Evolutionary conservation across 2,888 invertebrate species (phyloP).

Genomic region (Eledone cirrhosa): DNA sequence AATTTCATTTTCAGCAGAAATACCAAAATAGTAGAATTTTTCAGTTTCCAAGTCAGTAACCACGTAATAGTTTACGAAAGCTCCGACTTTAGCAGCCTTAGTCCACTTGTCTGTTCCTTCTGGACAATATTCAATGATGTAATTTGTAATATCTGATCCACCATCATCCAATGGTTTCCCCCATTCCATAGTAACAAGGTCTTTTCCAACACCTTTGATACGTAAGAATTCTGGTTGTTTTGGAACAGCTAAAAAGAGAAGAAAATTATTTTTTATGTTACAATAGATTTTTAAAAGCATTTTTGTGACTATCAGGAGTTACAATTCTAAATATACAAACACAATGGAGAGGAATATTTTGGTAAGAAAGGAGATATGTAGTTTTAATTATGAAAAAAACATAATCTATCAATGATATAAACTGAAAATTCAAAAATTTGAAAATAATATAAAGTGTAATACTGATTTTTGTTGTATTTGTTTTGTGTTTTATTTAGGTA

Average conservation of each 20-base stretch:
- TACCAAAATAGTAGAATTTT: conserved; percentile 62
- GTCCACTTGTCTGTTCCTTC: conserved; percentile 52
- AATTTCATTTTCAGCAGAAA: conserved; percentile 65
- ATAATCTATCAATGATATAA: too few relatives aligned
- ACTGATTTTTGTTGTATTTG: too few relatives aligned
- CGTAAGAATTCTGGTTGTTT: conserved; percentile 50
- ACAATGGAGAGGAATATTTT: too few relatives aligned
- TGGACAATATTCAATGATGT: conserved; percentile 53
- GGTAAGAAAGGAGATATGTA: too few relatives aligned
- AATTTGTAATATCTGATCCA: conserved; percentile 55
- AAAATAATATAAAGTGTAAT: too few relatives aligned
- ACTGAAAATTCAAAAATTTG: too few relatives aligned
- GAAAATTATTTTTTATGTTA: not conserved
- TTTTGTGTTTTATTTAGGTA: too few relatives aligned
- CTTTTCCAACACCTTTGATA: conserved; percentile 48
- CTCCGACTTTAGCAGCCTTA: conserved; percentile 46
- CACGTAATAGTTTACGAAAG: conserved; percentile 44
- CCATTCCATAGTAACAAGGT: conserved; percentile 61
- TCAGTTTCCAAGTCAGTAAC: conserved; percentile 54
- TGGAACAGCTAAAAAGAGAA: conserved; percentile 49
- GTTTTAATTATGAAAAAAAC: too few relatives aligned
- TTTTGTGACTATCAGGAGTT: too few relatives aligned
- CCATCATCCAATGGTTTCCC: conserved; percentile 63
- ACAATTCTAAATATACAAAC: too few relatives aligned
- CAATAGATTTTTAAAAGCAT: too few relatives aligned